Evolutionary conservation across 1,140 invertebrate genomes (phyloP).

Genomic region (Drosophila sp.): DNA sequence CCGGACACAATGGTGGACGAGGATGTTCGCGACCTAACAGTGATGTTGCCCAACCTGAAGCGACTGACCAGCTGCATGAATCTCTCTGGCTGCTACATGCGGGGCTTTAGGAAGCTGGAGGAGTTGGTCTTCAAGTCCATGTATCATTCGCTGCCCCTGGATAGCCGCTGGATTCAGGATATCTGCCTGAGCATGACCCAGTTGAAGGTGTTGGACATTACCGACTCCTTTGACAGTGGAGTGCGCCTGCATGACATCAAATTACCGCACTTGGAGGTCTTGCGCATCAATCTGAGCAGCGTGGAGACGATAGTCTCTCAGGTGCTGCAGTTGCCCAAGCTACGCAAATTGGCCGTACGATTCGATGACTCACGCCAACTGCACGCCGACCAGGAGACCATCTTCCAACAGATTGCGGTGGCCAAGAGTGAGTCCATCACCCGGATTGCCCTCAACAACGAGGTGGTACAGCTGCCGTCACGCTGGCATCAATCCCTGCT

Average conservation of each 20-base stretch:
- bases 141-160: slow-evolving; percentile 64
- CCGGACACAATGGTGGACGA: slow-evolving; percentile 56
- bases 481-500: slow-evolving; percentile 64
- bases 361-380: slow-evolving; percentile 66
- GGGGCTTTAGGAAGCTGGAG: slow-evolving; percentile 56
- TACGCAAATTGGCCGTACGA: slow-evolving; percentile 54
- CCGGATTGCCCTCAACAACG: slow-evolving; percentile 65
- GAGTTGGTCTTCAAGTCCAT: slow-evolving; percentile 63
- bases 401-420: slow-evolving; percentile 68
- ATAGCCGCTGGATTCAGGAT: slow-evolving; percentile 62
- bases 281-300: slow-evolving; percentile 66
- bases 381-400: slow-evolving; percentile 63
- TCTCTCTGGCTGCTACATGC: slow-evolving; percentile 52
- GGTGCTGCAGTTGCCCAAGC: slow-evolving; percentile 60
- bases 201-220: slow-evolving; percentile 59
- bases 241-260: slow-evolving; percentile 57
- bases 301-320: slow-evolving; percentile 54
- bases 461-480: slow-evolving; percentile 59
- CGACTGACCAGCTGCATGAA: slow-evolving; percentile 66
- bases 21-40: slow-evolving; percentile 54
- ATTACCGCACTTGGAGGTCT: slow-evolving; percentile 62
- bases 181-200: slow-evolving; percentile 56
- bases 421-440: slow-evolving; percentile 66
- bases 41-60: slow-evolving; percentile 61
- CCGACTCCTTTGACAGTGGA: slow-evolving; percentile 62